A percentile compares a stretch with the other conserved stretches of the same genome.
Evolutionary conservation across 2,113 vertebrate genomes (phyloP).

Genomic region (Mesitornis unicolor): DNA sequence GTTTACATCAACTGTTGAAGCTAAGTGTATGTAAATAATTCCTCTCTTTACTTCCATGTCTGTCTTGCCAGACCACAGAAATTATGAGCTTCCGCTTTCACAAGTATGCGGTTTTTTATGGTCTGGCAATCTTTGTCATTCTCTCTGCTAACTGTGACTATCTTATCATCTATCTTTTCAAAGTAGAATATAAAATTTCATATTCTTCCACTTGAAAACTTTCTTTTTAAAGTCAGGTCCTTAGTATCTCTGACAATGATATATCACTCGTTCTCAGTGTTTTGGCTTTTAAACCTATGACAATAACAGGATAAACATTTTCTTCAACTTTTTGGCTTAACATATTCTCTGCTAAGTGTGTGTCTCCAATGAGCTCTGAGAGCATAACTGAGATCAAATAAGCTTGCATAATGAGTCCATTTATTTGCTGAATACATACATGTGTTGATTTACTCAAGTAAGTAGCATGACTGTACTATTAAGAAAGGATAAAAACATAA

Average conservation of each 20-base stretch:
- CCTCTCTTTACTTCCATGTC: background rate
- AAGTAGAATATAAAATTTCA: background rate
- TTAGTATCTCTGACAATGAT: background rate
- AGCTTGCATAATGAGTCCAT: background rate
- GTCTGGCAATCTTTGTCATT: background rate
- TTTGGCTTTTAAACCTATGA: background rate
- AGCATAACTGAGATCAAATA: background rate
- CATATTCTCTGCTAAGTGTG: background rate
- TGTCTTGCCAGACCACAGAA: background rate
- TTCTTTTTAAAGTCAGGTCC: background rate
- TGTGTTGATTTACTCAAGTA: background rate
- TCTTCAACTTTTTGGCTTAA: background rate
- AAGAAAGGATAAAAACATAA: background rate
- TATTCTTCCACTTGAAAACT: background rate
- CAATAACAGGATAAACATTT: background rate
- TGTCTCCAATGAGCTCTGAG: background rate
- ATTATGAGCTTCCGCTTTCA: background rate
- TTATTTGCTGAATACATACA: background rate
- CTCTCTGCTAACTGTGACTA: background rate
- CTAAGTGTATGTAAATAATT: background rate
- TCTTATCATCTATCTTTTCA: background rate
- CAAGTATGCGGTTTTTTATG: background rate
- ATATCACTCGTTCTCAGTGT: background rate
- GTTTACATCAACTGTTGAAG: background rate
- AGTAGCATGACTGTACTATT: background rate